These are phyloP conservation scores for Ennomos fuscantarius DNA, from an alignment of 2,888 invertebrate genomes.

Conservation along the genomic window DNA sequence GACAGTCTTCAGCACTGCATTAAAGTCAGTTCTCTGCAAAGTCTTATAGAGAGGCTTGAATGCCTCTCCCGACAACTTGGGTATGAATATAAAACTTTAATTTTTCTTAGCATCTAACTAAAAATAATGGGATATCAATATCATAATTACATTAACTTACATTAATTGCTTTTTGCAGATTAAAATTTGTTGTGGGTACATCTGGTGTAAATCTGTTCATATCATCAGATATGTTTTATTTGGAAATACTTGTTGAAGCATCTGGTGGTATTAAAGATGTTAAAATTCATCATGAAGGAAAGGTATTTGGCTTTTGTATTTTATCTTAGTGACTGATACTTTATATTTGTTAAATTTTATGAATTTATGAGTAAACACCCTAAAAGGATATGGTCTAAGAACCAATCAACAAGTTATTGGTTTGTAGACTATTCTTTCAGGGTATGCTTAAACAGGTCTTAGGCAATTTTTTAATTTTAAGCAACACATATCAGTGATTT, in stretches of 20 bases:
- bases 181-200: conserved; percentile 94
- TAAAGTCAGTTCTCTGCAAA: conserved; percentile 95
- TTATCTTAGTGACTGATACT: too few relatives aligned
- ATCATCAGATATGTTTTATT: conserved; percentile 98
- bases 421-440: too few relatives aligned
- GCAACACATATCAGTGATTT: too few relatives aligned
- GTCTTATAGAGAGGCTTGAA: conserved; percentile 96
- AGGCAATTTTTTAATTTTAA: too few relatives aligned
- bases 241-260: conserved; percentile 94
- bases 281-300: conserved; percentile 95
- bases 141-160: too few relatives aligned
- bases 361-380: too few relatives aligned
- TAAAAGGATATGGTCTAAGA: too few relatives aligned
- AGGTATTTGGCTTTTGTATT: conserved; percentile 66
- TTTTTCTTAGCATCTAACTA: background rate
- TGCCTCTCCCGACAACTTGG: conserved; percentile 96
- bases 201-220: conserved; percentile 94
- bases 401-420: too few relatives aligned
- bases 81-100: conserved; percentile 63
- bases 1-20: conserved; percentile 97
- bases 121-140: too few relatives aligned
- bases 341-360: too few relatives aligned
- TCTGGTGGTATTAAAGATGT: conserved; percentile 95
- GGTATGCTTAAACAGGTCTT: too few relatives aligned
- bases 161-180: conserved; percentile 71